phyloP scores from a whole-genome alignment of 2,888 invertebrate species.

The Diploptera punctata region DNA sequence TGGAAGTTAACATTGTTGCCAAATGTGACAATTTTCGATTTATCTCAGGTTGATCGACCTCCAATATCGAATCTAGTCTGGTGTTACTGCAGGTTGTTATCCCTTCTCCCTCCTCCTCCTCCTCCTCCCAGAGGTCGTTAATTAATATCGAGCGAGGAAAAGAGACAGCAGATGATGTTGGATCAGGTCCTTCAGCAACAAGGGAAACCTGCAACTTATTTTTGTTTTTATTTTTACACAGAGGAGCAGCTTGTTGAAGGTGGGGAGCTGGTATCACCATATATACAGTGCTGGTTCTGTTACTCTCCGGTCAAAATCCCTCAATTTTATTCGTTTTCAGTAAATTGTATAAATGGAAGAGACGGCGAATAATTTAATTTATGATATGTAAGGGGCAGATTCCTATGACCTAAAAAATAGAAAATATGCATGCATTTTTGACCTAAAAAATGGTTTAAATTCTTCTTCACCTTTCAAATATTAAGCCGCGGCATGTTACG shows the following conservation, averaged over 20 bases:
- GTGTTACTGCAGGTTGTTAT: constrained; percentile 2
- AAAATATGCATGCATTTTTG: too few relatives aligned
- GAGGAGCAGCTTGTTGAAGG: neutral
- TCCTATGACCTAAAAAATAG: too few relatives aligned
- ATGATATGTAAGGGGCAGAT: too few relatives aligned
- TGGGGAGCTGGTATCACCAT: neutral
- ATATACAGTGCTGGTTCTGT: neutral
- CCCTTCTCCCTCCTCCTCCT: neutral
- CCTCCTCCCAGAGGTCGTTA: constrained; percentile 11
- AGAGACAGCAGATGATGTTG: constrained; percentile 17
- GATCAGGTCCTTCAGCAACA: constrained; percentile 19
- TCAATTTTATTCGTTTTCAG: too few relatives aligned
- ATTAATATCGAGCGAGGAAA: constrained; percentile 21
- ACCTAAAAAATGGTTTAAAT: too few relatives aligned
- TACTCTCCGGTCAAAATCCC: neutral
- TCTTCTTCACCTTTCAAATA: too few relatives aligned
- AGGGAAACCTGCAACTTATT: neutral
- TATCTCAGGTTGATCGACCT: constrained; percentile 23
- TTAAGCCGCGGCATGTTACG: too few relatives aligned
- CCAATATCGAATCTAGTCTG: neutral
- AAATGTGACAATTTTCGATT: constrained; percentile 13
- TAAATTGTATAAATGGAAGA: too few relatives aligned
- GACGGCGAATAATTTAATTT: too few relatives aligned
- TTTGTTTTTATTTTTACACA: constrained; percentile 6
- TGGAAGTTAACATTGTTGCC: too few relatives aligned